Evolutionary conservation across 2,888 invertebrate genomes (phyloP).

Genomic region (Ennomos erosarius): DNA sequence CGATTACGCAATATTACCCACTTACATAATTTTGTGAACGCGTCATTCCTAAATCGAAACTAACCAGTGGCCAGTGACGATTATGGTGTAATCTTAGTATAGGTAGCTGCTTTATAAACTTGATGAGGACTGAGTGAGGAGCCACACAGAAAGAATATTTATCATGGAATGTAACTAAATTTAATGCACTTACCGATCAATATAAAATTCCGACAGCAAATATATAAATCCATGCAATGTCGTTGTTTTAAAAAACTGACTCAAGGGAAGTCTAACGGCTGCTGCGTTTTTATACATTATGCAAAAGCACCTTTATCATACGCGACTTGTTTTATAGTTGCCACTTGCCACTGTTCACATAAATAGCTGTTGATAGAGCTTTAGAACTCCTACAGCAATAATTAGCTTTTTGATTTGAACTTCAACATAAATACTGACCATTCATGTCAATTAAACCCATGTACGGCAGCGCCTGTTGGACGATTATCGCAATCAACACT

Average conservation of each 20-base stretch:
- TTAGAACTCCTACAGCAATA: not conserved
- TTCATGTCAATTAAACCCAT: conserved; percentile 3
- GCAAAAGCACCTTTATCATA: not conserved
- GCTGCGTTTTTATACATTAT: conserved; percentile 22
- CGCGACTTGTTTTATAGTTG: not conserved
- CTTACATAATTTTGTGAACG: no score
- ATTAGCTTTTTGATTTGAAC: conserved; percentile 9
- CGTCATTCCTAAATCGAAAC: no score
- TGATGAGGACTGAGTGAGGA: not conserved
- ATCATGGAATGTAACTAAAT: no score
- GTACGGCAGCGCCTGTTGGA: conserved; percentile 2
- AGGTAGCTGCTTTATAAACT: no score
- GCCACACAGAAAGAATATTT: not conserved
- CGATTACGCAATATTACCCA: no score
- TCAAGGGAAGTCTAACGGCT: conserved; percentile 43
- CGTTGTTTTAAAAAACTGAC: conserved; percentile 62
- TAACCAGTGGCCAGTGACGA: no score
- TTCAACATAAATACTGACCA: conserved; percentile 6
- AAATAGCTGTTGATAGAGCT: not conserved
- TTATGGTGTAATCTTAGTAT: no score
- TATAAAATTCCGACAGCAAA: conserved; percentile 53
- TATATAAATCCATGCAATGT: conserved; percentile 79
- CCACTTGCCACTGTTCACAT: no score
- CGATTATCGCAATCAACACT: conserved; percentile 4
- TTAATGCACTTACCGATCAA: conserved; percentile 72